phyloP scores from a whole-genome alignment of 1,140 invertebrate species.

The Papilio polytes region DNA sequence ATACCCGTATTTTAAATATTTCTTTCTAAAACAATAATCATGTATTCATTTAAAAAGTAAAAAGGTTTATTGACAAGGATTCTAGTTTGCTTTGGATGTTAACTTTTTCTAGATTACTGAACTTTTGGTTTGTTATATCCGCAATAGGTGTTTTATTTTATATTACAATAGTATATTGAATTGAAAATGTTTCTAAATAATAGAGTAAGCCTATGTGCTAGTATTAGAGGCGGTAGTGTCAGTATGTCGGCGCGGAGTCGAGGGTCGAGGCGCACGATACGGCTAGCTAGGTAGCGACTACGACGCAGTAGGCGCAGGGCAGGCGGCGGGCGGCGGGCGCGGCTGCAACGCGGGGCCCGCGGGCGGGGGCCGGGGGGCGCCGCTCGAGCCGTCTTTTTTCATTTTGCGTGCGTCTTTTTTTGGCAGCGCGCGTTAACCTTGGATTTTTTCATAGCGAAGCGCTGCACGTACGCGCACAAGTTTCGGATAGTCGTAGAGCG shows the following conservation, averaged over 20 bases:
- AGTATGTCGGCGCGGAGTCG: neutral
- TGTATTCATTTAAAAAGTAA: too few species aligned
- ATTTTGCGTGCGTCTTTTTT: slow-evolving; percentile 82
- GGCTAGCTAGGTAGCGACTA: neutral
- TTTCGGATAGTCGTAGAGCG: slow-evolving; percentile 82
- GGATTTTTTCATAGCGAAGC: slow-evolving; percentile 82
- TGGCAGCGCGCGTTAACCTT: slow-evolving; percentile 82
- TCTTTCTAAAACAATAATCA: too few species aligned
- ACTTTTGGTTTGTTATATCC: too few species aligned
- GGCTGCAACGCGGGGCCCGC: slow-evolving; percentile 76
- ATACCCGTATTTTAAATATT: too few species aligned
- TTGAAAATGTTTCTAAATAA: too few species aligned
- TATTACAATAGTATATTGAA: too few species aligned
- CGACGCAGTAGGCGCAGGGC: slow-evolving; percentile 23
- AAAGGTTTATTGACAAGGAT: too few species aligned
- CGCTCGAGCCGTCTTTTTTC: slow-evolving; percentile 78
- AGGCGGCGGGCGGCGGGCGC: slow-evolving; percentile 43
- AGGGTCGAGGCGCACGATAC: too few species aligned
- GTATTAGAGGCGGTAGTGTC: too few species aligned
- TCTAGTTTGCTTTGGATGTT: neutral
- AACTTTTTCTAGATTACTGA: neutral
- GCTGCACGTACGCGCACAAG: slow-evolving; percentile 80
- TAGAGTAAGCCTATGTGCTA: too few species aligned
- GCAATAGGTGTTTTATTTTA: too few species aligned
- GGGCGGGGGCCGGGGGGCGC: slow-evolving; percentile 60